Evolutionary conservation across 2,113 vertebrate genomes (phyloP).

Genomic region (Onychorhynchus coronatus): DNA sequence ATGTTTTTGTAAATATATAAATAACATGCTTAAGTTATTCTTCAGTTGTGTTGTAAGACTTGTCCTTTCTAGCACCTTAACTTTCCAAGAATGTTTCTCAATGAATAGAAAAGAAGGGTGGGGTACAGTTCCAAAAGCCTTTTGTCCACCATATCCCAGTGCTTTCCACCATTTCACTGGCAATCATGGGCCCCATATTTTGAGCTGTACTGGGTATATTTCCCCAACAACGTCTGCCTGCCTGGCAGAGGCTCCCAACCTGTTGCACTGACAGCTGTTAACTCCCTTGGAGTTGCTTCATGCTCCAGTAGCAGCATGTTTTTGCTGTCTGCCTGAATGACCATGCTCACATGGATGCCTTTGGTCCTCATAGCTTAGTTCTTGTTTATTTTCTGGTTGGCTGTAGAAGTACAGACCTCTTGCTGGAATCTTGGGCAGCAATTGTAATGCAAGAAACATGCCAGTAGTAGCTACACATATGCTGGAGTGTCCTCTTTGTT

Average conservation of each 20-base stretch:
- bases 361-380: neutral
- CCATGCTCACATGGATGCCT: neutral
- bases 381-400: neutral
- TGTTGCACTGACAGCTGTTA: constrained; percentile 8
- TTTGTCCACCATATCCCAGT: neutral
- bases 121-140: neutral
- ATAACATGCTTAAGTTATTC: neutral
- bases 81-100: neutral
- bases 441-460: neutral
- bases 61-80: neutral
- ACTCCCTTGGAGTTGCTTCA: neutral
- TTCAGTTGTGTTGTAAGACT: neutral
- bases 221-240: constrained; percentile 49
- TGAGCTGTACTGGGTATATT: neutral
- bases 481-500: neutral
- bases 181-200: neutral
- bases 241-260: constrained; percentile 22
- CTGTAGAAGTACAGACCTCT: neutral
- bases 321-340: neutral
- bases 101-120: neutral
- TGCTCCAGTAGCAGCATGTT: neutral
- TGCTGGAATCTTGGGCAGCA: neutral
- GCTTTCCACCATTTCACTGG: neutral
- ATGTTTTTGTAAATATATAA: constrained; percentile 20
- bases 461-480: accelerated